Evolutionary conservation across 2,113 vertebrate genomes (phyloP), one percentile per base, ranked within the genome.

Genomic region (Fregata magnificens): DNA sequence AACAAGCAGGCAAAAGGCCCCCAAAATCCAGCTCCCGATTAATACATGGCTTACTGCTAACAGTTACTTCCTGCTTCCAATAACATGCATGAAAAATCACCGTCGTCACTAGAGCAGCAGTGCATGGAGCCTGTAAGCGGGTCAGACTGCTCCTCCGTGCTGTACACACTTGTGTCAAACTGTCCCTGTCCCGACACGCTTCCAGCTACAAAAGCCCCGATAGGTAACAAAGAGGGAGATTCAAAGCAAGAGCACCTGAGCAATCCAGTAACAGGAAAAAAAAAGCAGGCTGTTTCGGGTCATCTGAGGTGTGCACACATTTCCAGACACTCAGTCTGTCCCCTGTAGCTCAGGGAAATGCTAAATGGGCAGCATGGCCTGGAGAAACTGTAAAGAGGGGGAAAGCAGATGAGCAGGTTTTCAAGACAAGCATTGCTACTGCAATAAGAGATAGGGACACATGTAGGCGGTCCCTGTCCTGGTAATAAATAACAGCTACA

Each of bases 341-440:
- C 89, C 40, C n/a, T 55, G 29, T 31, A 91, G 89, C 89, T 85
- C 34, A 36, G 61, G 84, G 89, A 93, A 87, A 77, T 73, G 84
- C 85, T 88, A 77, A 91, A 93, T 38, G 82, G 84, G 84, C 78
- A 77, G 47, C 66, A 55, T 16, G 69, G 82, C 77, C 84, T 34
- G 63, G 47, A 91, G 94, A 73, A 90, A 83, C 22, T 59, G 22
- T 44, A 15, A 73, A 88, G 62, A 86, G 29, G 53, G 62, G 73
- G 42, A 89, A 95, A 91, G 94, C 62, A 93, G 89, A 94, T n/a
- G 78, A 93, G 87, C 73, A 66, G 55, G 74, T 85, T 97, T 96
- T 77, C 58, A 55, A 88, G 90, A 25, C 62, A 66, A 84, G 62
- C 4, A 0, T 84, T 82, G 72, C 56, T 72, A 13, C 63, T 89